phyloP scores from a whole-genome alignment of 1,140 invertebrate species.

The Pogonomyrmex californicus region DNA sequence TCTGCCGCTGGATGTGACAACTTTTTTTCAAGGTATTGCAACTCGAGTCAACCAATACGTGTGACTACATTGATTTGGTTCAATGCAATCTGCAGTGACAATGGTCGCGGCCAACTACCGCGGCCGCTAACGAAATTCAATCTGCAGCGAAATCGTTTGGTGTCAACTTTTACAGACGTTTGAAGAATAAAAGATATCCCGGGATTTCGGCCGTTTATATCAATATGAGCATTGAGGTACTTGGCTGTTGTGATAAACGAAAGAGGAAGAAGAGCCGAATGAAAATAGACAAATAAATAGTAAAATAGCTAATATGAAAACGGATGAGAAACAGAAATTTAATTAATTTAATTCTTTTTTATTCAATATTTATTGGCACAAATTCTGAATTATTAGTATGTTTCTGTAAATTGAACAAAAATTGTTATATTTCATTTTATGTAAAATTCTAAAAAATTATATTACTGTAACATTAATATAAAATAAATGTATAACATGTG shows the following conservation, averaged over 20 bases:
- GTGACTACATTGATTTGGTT: constrained; percentile 52
- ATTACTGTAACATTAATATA: not conserved
- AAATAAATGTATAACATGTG: not conserved
- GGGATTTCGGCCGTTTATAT: constrained; percentile 33
- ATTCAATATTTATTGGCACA: not conserved
- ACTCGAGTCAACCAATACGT: not conserved
- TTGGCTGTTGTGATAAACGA: constrained; percentile 57
- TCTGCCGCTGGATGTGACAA: not conserved
- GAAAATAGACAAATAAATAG: constrained; percentile 60
- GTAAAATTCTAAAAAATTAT: not conserved
- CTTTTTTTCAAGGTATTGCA: constrained; percentile 20
- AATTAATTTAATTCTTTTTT: not conserved
- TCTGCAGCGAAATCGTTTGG: constrained; percentile 76
- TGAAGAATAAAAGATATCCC: constrained; percentile 39
- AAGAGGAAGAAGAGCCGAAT: constrained; percentile 51
- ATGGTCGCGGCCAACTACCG: constrained; percentile 70
- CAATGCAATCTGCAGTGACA: constrained; percentile 66
- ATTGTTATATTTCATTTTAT: not conserved
- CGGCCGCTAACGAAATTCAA: constrained; percentile 76
- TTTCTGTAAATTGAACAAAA: not conserved
- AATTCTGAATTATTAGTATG: not conserved
- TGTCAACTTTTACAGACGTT: constrained; percentile 64
- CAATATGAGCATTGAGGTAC: constrained; percentile 12
- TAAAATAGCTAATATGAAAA: constrained; percentile 26
- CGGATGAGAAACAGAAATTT: not conserved